Evolutionary conservation across 2,888 invertebrate species (phyloP), one percentile per base, ranked within the genome.

Genomic region (Amiota minor): DNA sequence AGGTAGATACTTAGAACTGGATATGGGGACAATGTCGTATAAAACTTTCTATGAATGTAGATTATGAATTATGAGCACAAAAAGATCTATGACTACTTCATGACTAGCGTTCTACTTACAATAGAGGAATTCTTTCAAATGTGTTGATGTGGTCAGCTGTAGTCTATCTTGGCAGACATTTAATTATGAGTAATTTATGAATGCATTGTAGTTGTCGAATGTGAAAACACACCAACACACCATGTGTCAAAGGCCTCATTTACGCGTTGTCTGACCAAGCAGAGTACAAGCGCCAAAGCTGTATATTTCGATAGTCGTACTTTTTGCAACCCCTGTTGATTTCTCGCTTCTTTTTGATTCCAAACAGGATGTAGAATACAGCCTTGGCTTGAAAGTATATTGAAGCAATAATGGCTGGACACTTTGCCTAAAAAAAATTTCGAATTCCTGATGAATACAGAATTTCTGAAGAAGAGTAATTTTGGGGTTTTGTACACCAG

Each of bases 131-230:
- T 53, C 62, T 14, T 45, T 35, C 4, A 11, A 11, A 20, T 20
- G 45, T 14, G 10, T 8, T 2, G 6, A 35, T 62, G 12, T 23
- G n/a, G 23, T 68, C 16, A 64, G 62, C 50, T 18, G 2, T n/a
- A 9, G n/a, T 1, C 59, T 16, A 35, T 1, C 53, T 69, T 74
- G 72, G 72, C 70, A 53, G 74, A 59, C 78, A 73, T 85, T 80
- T 79, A 85, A 82, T 82, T 82, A 80, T 78, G 75, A 77, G 77
- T 81, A 79, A 83, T 83, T 81, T 83, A 81, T 80, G 80, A 73
- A 71, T 64, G 72, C 68, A 65, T 65, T 71, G 50, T 18, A 56
- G 55, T 71, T 45, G 53, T 55, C 45, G 65, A 45, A 71, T 23
- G 1, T 1, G 35, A 35, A 35, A 35, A 35, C 35, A 35, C 2